Base-by-base conservation (phyloP, 2,888 invertebrate genomes). In the Hofmannophila pseudospretella region DNA sequence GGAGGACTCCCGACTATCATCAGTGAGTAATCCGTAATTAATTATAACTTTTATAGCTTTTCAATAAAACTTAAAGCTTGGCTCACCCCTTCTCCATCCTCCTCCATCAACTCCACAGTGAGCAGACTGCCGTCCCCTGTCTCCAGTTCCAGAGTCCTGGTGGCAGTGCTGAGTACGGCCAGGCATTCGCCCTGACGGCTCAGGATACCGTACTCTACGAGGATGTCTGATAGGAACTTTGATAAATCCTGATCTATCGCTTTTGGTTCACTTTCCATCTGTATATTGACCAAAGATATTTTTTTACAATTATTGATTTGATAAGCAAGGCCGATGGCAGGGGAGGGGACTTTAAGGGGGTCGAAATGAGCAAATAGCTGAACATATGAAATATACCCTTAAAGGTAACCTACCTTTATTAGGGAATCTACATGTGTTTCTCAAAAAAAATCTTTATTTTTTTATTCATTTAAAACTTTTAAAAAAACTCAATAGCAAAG, bases 131-230 rank as follows among this genome's bases (percentile, higher is more conserved):
- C 64, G 11, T 76, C 70, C 0, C 61, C 68, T 0, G 71, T 73
- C 39, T 75, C 72, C 22, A 82, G 40, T 37, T 74, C 65, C 4
- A 82, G 44, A 5, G 55, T 59, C 10, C 43, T 55, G 1, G 65
- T 50, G 2, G 53, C 58, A 1, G 51, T 42, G 10, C 70, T 64
- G 1, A 55, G 41, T 3, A 65, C 22, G 3, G 53, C 41, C 3
- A 71, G 37, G 0, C 52, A 50, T 1, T 50, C 47, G 0, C 54
- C 61, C 2, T 61, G 45, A 27, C 53, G 58, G 2, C 45, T 51
- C 14, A 82, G 26, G 8, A 82, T 51, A 2, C 76, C 79, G 1
- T 80, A 45, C 36, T 79, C 67, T n/a, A 63, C 31, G 1, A 82
- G 51, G 40, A 78, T 64, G 5, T 66, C 59, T 1, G 68, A 65